These are phyloP conservation scores for Aphyosemion australe DNA, from an alignment of 2,113 vertebrate species.

Conservation along the genomic window DNA sequence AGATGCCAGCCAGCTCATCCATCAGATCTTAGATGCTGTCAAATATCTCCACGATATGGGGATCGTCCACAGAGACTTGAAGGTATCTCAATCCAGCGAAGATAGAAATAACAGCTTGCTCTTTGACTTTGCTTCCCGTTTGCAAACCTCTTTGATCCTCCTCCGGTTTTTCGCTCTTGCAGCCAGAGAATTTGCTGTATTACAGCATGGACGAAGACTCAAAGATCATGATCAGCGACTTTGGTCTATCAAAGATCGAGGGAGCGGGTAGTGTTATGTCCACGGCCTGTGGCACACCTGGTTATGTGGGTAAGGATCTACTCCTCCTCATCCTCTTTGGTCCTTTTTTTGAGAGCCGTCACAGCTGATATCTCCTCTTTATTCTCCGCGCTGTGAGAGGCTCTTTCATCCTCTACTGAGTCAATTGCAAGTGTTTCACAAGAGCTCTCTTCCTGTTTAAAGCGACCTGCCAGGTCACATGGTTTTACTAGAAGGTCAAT, in stretches of 20 bases:
- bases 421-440: slow-evolving; percentile 63
- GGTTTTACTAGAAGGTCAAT: slow-evolving; percentile 55
- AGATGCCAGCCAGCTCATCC: slow-evolving; percentile 95
- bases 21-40: slow-evolving; percentile 94
- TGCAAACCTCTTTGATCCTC: slow-evolving; percentile 1
- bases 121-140: neutral
- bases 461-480: slow-evolving; percentile 40
- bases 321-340: neutral
- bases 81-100: slow-evolving; percentile 77
- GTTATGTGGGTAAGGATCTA: slow-evolving; percentile 72
- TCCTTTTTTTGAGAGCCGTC: slow-evolving; percentile 38
- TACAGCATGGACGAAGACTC: slow-evolving; percentile 79
- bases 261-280: slow-evolving; percentile 76
- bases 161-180: slow-evolving; percentile 9
- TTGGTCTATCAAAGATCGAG: slow-evolving; percentile 77
- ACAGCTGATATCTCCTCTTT: slow-evolving; percentile 43
- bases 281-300: slow-evolving; percentile 78
- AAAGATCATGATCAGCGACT: slow-evolving; percentile 80
- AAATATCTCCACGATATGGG: slow-evolving; percentile 96
- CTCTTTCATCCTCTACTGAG: slow-evolving; percentile 58
- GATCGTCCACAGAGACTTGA: slow-evolving; percentile 94
- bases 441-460: slow-evolving; percentile 66
- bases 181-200: slow-evolving; percentile 77
- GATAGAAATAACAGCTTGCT: neutral
- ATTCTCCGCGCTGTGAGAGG: slow-evolving; percentile 52